Evolutionary conservation across 2,797 vertebrate species (phyloP), one percentile per base, ranked within the genome.

Genomic region (Hippopotamyrus pictus): DNA sequence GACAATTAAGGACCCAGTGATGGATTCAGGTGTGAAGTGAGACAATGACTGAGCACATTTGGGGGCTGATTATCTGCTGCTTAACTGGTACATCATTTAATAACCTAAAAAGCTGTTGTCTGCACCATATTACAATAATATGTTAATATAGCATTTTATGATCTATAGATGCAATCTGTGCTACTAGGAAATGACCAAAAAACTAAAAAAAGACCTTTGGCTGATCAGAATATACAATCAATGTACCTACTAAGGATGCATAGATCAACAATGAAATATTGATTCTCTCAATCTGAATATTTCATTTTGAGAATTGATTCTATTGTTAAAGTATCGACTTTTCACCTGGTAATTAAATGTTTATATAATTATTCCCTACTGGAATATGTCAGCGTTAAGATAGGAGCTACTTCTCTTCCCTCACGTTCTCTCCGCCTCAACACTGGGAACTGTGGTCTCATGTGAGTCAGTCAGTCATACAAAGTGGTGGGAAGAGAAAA

Each of bases 1-100:
- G 33, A 76, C 69, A 76, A 76, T 76, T 76, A 76, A 41, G 14
- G 29, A 76, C 33, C 69, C 69, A 76, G 69, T 76, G 69, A 76
- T 76, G 69, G 33, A 76, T 76, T 76, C 69, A 76, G 69, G 69
- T 76, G 69, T 76, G 69, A 76, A 76, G 29, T 37, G 69, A 76
- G 14, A 76, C 69, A 76, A 41, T 76, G 33, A 76, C 33, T 76
- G 69, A 76, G 69, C 69, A 37, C 69, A 76, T 76, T 41, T 76
- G 69, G 69, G 12, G 69, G 2, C 5, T 76, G 69, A 76, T 76
- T 76, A 76, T 76, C 69, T 19, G 33, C 33, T 41, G 14, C 33
- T 33, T 12, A 76, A 76, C 12, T 41, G 69, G 14, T 76, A 41
- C 14, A 37, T 76, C 69, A 76, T 76, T 41, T 76, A 37, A 76